These are phyloP conservation scores for Dermolepida albohirtum DNA, from an alignment of 2,888 invertebrate genomes.

Conservation along the genomic window DNA sequence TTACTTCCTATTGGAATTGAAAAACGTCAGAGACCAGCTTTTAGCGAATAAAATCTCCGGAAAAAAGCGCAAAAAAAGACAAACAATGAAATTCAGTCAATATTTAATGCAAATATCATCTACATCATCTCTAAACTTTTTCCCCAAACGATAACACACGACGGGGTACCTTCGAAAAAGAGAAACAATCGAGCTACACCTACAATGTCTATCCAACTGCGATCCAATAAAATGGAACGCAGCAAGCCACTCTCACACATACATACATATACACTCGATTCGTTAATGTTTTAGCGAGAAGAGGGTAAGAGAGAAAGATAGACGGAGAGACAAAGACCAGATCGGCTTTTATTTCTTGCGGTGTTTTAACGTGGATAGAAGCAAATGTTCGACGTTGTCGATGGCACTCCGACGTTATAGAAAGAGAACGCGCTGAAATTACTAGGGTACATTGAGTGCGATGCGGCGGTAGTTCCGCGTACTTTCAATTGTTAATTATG, in stretches of 20 bases:
- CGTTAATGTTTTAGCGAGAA: slow-evolving; percentile 27
- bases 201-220: too few species aligned
- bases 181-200: slow-evolving; percentile 15
- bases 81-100: slow-evolving; percentile 1
- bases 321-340: too few species aligned
- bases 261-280: not conserved
- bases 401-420: not conserved
- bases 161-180: not conserved
- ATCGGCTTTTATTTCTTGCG: slow-evolving; percentile 13
- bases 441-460: not conserved
- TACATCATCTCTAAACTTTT: not conserved
- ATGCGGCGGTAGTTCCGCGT: not conserved
- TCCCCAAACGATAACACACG: too few species aligned
- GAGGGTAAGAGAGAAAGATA: too few species aligned
- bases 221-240: not conserved
- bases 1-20: too few species aligned
- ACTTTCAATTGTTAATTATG: slow-evolving; percentile 27
- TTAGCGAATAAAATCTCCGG: not conserved
- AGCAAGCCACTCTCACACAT: not conserved
- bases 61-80: not conserved
- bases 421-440: not conserved
- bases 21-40: not conserved
- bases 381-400: slow-evolving; percentile 12
- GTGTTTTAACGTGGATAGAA: slow-evolving; percentile 4
- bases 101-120: slow-evolving; percentile 26